Base-by-base conservation (phyloP, 1,140 invertebrate species). In the Acromyrmex charruanus region DNA sequence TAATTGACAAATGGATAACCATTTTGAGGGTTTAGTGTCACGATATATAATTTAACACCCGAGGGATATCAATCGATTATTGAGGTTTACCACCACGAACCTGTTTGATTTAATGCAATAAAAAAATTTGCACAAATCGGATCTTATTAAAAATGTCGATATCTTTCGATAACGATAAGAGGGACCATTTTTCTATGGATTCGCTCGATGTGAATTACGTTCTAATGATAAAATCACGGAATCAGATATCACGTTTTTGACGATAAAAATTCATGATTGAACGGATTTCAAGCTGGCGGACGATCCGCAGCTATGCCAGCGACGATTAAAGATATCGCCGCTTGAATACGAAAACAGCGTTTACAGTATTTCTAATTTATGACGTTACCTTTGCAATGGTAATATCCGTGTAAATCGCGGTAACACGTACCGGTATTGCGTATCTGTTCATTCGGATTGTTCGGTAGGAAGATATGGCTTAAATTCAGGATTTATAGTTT, bases 341-440 rank as follows among this genome's bases (percentile, higher is more conserved):
- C 68, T 77, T 84, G 88, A 87, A 87, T 90, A 85, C 85, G 84
- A 90, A 89, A 89, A 75, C 84, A 77, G 77, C 81, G 84, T 79
- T 85, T 88, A 89, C 89, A 79, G 87, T 90, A 91, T 90, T 92
- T 92, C 90, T 88, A 90, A 92, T 92, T 92, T 92, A 92, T 87
- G 82, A 88, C 87, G 87, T 89, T 84, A 82, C 82, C 74, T 92
- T 91, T 92, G 91, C 91, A 92, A 91, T 92, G 91, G 88, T 92
- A 91, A 92, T 92, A 85, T 58, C 77, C 85, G 77, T 91, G 88
- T 91, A 91, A 91, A 91, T 86, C 90, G 82, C 66, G 89, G 66
- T 81, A 86, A 87, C 85, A 84, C 85, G 85, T 85, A 86, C 85
- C 61, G 72, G 89, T 86, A 88, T 87, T 88, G 89, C 79, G 59